These are phyloP conservation scores for Chrysomallon squamiferum DNA, from an alignment of 1,140 invertebrate species.

Conservation along the genomic window DNA sequence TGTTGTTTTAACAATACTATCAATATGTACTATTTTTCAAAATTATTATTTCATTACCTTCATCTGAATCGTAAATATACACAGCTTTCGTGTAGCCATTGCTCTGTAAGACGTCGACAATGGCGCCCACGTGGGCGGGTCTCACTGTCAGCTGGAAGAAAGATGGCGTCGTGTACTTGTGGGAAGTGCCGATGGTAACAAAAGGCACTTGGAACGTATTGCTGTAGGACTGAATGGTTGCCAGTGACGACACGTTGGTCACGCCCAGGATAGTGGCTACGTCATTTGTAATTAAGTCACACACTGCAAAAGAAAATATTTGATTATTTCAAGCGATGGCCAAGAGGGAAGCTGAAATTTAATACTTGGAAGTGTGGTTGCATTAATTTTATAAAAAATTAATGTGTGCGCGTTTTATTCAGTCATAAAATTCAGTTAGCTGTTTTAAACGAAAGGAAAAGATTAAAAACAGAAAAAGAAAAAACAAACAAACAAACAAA, in stretches of 20 bases:
- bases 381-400: too few relatives aligned
- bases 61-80: slow-evolving; percentile 92
- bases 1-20: too few relatives aligned
- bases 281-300: slow-evolving; percentile 86
- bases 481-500: too few relatives aligned
- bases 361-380: too few relatives aligned
- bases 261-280: slow-evolving; percentile 89
- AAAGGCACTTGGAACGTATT: slow-evolving; percentile 96
- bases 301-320: slow-evolving; percentile 74
- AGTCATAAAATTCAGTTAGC: too few relatives aligned
- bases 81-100: slow-evolving; percentile 92
- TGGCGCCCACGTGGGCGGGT: slow-evolving; percentile 89
- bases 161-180: slow-evolving; percentile 15
- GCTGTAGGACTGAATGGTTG: slow-evolving; percentile 90
- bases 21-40: too few relatives aligned
- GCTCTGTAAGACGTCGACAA: slow-evolving; percentile 88
- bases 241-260: slow-evolving; percentile 88
- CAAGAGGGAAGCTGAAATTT: too few relatives aligned
- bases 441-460: too few relatives aligned
- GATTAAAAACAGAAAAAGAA: too few relatives aligned
- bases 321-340: neutral
- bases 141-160: slow-evolving; percentile 67
- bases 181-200: slow-evolving; percentile 67
- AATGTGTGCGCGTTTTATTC: too few relatives aligned
- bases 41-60: slow-evolving; percentile 77